Evolutionary conservation across 1,140 invertebrate species (phyloP), one percentile per base, ranked within the genome.

Genomic region (Polyergus mexicanus): DNA sequence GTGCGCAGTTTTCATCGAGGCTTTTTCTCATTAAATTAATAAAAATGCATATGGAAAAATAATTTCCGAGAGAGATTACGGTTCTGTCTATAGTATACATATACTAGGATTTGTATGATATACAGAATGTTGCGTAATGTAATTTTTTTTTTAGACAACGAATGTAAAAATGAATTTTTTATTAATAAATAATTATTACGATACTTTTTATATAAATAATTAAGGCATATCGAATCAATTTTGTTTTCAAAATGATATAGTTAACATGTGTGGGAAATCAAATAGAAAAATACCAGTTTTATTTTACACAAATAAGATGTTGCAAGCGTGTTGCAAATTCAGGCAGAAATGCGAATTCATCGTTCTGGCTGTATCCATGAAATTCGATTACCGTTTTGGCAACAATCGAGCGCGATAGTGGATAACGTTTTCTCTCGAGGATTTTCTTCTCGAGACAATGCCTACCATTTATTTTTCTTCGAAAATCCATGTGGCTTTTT

Each of bases 381-480:
- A 74, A 83, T 83, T 83, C 78, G 28, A 74, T 38, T 83, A 72
- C 68, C 78, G n/a, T 68, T 83, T 60, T 83, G 78, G 68, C 78
- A 81, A 72, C 51, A 66, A 72, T 72, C 25, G 54, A 35, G 19
- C 68, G 35, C 66, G 28, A 81, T 81, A 72, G 66, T 54, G 78
- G 78, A 81, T 81, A 81, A 72, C 78, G 54, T 81, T 60, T 19
- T 72, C 78, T 44, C 51, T 44, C 41, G 78, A 38, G 60, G 78
- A 83, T 74, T 83, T 83, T 62, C 32, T 74, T 58, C 75, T 77
- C 47, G 78, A 83, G 78, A 83, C 54, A 83, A 83, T 83, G 38
- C 38, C 25, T 38, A 66, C 68, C 68, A 83, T 83, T 83, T 83
- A 83, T 83, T 83, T 83, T 60, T 83, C 78, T 81, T 81, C 54